phyloP scores from a whole-genome alignment of 2,113 vertebrate species.

The Corynorhinus townsendii region DNA sequence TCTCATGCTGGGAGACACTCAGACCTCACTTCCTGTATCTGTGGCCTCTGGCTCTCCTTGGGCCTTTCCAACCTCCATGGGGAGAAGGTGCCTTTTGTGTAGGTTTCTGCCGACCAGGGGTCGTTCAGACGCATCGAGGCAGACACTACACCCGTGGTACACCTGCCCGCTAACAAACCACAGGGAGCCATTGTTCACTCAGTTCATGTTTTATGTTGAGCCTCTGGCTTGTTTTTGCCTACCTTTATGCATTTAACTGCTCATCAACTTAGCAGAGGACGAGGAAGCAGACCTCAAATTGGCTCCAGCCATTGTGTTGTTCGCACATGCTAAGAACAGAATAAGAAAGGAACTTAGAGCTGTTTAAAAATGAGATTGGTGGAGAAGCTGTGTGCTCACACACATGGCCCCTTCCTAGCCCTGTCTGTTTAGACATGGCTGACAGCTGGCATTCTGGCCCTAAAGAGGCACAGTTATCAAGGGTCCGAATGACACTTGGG shows the following conservation, averaged over 20 bases:
- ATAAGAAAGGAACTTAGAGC: not conserved
- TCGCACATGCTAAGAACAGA: too few species aligned
- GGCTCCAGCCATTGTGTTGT: not conserved
- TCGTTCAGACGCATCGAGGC: accelerated
- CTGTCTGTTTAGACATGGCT: accelerated
- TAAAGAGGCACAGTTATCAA: not conserved
- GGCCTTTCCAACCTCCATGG: not conserved
- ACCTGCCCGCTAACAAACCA: not conserved
- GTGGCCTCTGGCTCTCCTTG: not conserved
- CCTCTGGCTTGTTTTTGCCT: not conserved
- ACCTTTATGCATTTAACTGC: accelerated
- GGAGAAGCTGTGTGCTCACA: not conserved
- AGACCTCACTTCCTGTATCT: not conserved
- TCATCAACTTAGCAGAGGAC: not conserved
- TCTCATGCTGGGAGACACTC: not conserved
- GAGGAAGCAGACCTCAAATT: not conserved
- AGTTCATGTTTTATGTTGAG: not conserved
- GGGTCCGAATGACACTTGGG: not conserved
- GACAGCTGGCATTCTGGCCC: not conserved
- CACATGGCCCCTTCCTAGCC: not conserved
- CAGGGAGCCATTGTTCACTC: not conserved
- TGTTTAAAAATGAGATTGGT: not conserved
- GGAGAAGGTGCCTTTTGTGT: not conserved
- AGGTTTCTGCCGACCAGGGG: not conserved
- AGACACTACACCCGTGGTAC: accelerated